A percentile compares a stretch with the other conserved stretches of the same genome.
Evolutionary conservation across 1,140 invertebrate genomes (phyloP).

Genomic region (Musca vetustissima): DNA sequence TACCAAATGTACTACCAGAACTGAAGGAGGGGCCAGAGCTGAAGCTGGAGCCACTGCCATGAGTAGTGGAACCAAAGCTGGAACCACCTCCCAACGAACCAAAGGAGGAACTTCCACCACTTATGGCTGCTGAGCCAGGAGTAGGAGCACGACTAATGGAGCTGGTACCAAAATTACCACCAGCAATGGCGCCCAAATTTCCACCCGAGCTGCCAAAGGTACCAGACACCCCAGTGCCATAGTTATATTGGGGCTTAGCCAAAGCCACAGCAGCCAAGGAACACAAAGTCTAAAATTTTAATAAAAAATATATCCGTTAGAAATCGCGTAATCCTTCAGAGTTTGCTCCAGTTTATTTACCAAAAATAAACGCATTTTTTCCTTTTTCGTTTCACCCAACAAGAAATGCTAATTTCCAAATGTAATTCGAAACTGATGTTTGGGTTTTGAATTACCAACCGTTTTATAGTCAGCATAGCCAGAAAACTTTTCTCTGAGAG

Average conservation of each 20-base stretch:
- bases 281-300: constrained; percentile 37
- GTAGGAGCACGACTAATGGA: neutral
- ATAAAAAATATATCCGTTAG: neutral
- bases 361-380: constrained; percentile 48
- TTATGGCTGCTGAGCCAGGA: neutral
- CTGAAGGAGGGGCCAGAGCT: neutral
- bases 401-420: constrained; percentile 29
- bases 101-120: constrained; percentile 2
- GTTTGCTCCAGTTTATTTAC: constrained; percentile 34
- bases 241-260: constrained; percentile 50
- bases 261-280: constrained; percentile 36
- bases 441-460: constrained; percentile 31
- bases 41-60: neutral
- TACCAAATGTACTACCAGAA: constrained; percentile 4
- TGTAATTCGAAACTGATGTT: constrained; percentile 42
- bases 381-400: neutral
- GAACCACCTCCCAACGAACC: neutral
- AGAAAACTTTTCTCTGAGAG: constrained; percentile 3
- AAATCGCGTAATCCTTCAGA: neutral
- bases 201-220: constrained; percentile 6
- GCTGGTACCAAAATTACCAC: constrained; percentile 6
- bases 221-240: constrained; percentile 44
- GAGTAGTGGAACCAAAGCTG: constrained; percentile 10
- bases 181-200: neutral
- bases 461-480: constrained; percentile 49